These are phyloP conservation scores for Cranoglanis bouderius DNA, from an alignment of 2,113 vertebrate species.

Conservation along the genomic window DNA sequence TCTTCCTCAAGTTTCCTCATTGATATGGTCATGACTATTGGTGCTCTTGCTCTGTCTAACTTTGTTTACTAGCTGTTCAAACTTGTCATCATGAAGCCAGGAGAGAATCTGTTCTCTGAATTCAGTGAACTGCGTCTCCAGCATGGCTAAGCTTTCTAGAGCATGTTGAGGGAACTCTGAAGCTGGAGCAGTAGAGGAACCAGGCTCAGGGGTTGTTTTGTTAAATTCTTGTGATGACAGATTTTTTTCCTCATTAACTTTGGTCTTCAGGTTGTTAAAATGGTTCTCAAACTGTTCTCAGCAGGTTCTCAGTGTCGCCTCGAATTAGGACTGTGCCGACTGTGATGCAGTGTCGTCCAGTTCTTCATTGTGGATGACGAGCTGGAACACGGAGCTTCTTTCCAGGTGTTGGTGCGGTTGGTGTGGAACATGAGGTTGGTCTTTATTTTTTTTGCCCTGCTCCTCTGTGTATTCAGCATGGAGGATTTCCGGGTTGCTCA, in stretches of 20 bases:
- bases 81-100: background rate
- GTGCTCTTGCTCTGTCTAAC: background rate
- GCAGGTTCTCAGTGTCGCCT: background rate
- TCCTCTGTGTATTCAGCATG: background rate
- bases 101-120: background rate
- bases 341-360: background rate
- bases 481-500: background rate
- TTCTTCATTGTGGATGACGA: background rate
- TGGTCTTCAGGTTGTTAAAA: background rate
- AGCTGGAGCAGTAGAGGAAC: background rate
- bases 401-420: background rate
- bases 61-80: background rate
- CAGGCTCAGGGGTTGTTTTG: background rate
- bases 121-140: background rate
- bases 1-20: background rate
- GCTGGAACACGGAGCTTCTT: background rate
- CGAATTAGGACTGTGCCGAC: no score
- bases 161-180: background rate
- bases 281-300: background rate
- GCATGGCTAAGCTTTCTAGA: background rate
- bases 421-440: background rate
- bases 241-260: background rate
- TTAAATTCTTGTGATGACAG: background rate
- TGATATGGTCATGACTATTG: background rate
- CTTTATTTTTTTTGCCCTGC: background rate